Conservation (phyloP, 2,888 invertebrate species). For the Nineta flava region DNA sequence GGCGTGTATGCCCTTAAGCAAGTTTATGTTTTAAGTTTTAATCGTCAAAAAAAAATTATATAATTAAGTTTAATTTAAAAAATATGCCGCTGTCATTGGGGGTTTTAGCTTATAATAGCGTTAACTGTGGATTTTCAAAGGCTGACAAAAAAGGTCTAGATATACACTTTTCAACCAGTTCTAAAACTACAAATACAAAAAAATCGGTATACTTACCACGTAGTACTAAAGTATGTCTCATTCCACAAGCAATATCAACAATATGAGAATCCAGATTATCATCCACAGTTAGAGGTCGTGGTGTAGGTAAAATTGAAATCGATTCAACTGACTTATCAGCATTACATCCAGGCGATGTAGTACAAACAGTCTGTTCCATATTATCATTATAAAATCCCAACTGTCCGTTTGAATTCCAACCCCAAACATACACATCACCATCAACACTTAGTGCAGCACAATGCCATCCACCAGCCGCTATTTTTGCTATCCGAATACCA, state of each 20-base stretch:
- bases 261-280: slow-evolving; percentile 24
- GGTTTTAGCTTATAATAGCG: no score
- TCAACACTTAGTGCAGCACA: slow-evolving; percentile 57
- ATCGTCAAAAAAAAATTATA: no score
- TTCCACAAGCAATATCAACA: slow-evolving; percentile 51
- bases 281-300: slow-evolving; percentile 33
- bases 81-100: no score
- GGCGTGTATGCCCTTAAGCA: no score
- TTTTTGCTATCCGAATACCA: slow-evolving; percentile 52
- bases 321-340: slow-evolving; percentile 18
- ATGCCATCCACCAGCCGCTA: slow-evolving; percentile 80
- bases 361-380: slow-evolving; percentile 16
- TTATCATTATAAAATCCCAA: slow-evolving; percentile 44
- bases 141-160: no score
- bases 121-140: no score
- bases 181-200: no score
- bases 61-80: no score
- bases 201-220: slow-evolving; percentile 29
- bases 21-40: no score
- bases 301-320: slow-evolving; percentile 28
- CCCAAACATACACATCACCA: slow-evolving; percentile 82
- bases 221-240: slow-evolving; percentile 54
- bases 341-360: no score
- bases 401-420: slow-evolving; percentile 81
- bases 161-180: no score